phyloP scores from a whole-genome alignment of 2,888 invertebrate species.

The Nebria salina region DNA sequence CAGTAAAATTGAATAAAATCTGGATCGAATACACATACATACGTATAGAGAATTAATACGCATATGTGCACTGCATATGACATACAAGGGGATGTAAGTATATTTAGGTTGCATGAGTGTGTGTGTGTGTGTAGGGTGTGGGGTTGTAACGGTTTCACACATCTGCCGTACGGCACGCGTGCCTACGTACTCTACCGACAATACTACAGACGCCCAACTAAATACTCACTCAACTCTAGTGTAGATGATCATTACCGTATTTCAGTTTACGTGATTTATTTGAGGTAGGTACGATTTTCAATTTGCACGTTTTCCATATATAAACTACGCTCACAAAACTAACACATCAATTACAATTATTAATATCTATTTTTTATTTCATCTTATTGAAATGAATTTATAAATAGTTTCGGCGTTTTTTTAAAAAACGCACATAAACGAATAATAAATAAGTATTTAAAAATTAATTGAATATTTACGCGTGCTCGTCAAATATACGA shows the following conservation, averaged over 20 bases:
- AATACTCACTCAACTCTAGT: slow-evolving; percentile 13
- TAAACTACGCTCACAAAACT: not conserved
- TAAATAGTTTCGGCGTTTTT: no score
- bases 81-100: not conserved
- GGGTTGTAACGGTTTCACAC: slow-evolving; percentile 53
- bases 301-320: not conserved
- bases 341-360: no score
- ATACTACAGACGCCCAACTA: slow-evolving; percentile 23
- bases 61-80: not conserved
- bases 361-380: no score
- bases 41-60: not conserved
- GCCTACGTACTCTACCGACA: slow-evolving; percentile 55
- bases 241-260: not conserved
- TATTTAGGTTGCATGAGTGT: not conserved
- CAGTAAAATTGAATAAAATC: slow-evolving; percentile 1
- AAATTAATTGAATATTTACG: no score
- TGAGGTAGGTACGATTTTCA: not conserved
- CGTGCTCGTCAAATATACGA: no score
- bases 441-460: not conserved
- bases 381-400: no score
- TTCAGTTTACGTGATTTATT: not conserved
- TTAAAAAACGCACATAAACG: not conserved
- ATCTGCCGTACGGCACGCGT: slow-evolving; percentile 57
- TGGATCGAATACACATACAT: not conserved
- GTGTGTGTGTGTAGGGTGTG: slow-evolving; percentile 14